phyloP scores from a whole-genome alignment of 92 coral and sea anemone genomes.

The Porites rus region DNA sequence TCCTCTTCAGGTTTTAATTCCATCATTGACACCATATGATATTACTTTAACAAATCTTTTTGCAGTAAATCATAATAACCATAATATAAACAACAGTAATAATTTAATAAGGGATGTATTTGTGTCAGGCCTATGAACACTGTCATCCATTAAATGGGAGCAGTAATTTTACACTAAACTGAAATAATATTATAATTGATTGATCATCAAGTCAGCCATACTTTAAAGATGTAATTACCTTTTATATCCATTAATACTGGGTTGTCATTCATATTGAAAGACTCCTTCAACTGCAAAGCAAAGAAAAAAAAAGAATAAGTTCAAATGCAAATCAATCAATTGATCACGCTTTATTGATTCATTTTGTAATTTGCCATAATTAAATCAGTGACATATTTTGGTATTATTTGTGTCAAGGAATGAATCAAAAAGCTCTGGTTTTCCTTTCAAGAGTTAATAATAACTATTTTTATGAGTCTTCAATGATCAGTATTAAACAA shows the following conservation, averaged over 20 bases:
- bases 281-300: slow-evolving; percentile 28
- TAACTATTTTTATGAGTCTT: not conserved
- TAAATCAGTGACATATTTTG: slow-evolving; percentile 22
- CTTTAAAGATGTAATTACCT: slow-evolving; percentile 15
- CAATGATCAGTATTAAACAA: slow-evolving; percentile 22
- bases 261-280: slow-evolving; percentile 20
- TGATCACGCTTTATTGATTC: not conserved
- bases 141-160: slow-evolving; percentile 27
- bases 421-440: slow-evolving; percentile 17
- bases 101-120: slow-evolving; percentile 22
- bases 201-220: slow-evolving; percentile 18
- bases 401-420: slow-evolving; percentile 18
- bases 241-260: slow-evolving; percentile 15
- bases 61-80: slow-evolving; percentile 19
- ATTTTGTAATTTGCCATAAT: slow-evolving; percentile 16
- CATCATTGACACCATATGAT: slow-evolving; percentile 17
- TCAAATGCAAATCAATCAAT: not conserved
- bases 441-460: too few relatives aligned
- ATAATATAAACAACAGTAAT: not conserved
- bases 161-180: slow-evolving; percentile 11
- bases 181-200: slow-evolving; percentile 7
- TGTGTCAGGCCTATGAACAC: slow-evolving; percentile 30
- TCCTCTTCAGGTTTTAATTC: slow-evolving; percentile 18
- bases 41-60: slow-evolving; percentile 23
- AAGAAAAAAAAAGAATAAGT: slow-evolving; percentile 19